Conservation (phyloP, 2,888 invertebrate species). For the Sycophila texana region DNA sequence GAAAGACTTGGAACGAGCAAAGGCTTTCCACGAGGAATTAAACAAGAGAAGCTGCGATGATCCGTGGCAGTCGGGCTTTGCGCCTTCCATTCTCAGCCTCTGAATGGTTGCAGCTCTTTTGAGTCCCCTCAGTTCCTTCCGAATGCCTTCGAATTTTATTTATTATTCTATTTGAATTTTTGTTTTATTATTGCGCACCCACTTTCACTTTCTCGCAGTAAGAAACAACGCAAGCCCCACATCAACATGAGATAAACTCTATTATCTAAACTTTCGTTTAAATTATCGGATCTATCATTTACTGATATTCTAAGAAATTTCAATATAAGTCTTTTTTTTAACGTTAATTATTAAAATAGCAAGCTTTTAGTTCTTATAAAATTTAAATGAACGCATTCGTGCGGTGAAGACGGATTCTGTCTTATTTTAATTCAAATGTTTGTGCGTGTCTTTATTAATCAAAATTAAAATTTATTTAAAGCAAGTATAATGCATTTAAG, state of each 20-base stretch:
- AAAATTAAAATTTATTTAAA: no score
- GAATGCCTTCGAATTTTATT: constrained; percentile 20
- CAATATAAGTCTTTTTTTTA: no score
- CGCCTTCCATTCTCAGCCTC: constrained; percentile 50
- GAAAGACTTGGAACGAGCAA: constrained; percentile 23
- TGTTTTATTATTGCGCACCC: constrained; percentile 2
- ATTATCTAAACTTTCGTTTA: no score
- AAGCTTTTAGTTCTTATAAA: no score
- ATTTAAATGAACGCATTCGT: no score
- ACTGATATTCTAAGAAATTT: no score
- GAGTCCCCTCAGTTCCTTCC: constrained; percentile 44
- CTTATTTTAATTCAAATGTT: no score
- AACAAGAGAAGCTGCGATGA: constrained; percentile 54
- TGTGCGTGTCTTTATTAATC: no score
- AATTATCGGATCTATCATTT: no score
- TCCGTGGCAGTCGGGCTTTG: constrained; percentile 53
- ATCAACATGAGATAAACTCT: constrained; percentile 13
- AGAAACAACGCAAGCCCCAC: constrained; percentile 25
- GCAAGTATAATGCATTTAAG: no score
- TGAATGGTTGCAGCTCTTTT: constrained; percentile 52
- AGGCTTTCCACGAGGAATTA: constrained; percentile 41
- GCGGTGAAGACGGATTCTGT: no score
- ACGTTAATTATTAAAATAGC: no score
- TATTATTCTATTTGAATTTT: constrained; percentile 8
- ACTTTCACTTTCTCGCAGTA: constrained; percentile 13